Evolutionary conservation across 2,113 vertebrate genomes (phyloP).

Genomic region (Aspidoscelis tigris): DNA sequence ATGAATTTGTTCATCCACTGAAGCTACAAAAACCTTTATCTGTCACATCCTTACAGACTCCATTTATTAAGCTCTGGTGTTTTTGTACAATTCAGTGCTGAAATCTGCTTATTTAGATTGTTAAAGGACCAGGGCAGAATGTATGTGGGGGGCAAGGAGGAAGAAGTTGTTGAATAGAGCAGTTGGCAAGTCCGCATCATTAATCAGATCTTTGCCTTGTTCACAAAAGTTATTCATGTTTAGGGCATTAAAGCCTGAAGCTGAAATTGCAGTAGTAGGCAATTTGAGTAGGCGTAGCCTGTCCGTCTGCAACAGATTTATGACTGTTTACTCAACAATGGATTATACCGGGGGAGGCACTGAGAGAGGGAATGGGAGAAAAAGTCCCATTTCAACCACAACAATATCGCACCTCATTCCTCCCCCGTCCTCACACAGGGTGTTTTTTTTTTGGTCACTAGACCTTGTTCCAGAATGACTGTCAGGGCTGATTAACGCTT

Average conservation of each 20-base stretch:
- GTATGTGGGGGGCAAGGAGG: background rate
- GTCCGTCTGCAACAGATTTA: conserved; percentile 58
- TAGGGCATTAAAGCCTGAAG: conserved; percentile 47
- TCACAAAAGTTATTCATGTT: conserved; percentile 38
- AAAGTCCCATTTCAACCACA: conserved; percentile 42
- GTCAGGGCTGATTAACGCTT: conserved; percentile 8
- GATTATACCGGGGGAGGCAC: conserved; percentile 42
- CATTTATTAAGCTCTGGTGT: conserved; percentile 46
- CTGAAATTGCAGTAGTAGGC: conserved; percentile 55
- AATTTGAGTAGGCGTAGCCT: conserved; percentile 47
- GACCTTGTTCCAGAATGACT: conserved; percentile 28
- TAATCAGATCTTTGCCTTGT: conserved; percentile 49
- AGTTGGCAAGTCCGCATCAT: conserved; percentile 44
- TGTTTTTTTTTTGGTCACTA: background rate
- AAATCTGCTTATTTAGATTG: conserved; percentile 58
- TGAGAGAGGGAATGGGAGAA: conserved; percentile 21
- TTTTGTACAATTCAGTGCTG: conserved; percentile 56
- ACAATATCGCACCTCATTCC: conserved; percentile 42
- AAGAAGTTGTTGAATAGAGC: conserved; percentile 7
- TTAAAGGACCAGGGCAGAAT: conserved; percentile 39
- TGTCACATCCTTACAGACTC: conserved; percentile 33
- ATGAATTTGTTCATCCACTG: background rate
- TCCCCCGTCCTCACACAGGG: background rate
- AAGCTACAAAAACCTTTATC: conserved; percentile 34
- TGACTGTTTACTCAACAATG: conserved; percentile 59